Conservation (phyloP, 2,113 vertebrate genomes). For the Macroglossus sobrinus region DNA sequence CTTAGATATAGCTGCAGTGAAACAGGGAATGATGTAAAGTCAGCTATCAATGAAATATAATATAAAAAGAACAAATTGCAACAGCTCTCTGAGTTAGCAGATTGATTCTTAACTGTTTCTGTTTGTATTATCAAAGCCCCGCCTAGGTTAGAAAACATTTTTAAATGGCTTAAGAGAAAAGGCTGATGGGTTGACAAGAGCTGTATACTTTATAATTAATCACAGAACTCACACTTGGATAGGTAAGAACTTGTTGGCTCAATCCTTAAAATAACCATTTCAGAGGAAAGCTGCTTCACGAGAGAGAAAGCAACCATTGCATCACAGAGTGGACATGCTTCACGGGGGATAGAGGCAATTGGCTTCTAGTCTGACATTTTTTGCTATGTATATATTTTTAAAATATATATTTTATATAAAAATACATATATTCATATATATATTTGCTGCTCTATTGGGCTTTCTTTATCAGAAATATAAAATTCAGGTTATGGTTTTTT, state of each 20-base stretch:
- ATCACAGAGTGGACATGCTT: constrained; percentile 37
- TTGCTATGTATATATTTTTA: not conserved
- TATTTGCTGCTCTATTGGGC: not conserved
- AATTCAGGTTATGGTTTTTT: not conserved
- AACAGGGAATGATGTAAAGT: constrained; percentile 10
- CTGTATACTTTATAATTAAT: constrained; percentile 79
- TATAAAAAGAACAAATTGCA: not conserved
- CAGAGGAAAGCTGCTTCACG: constrained; percentile 68
- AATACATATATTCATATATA: no score
- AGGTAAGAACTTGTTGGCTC: constrained; percentile 77
- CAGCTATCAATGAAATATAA: constrained; percentile 35
- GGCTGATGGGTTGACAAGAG: constrained; percentile 72
- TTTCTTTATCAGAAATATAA: not conserved
- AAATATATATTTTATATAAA: no score
- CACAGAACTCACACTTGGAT: constrained; percentile 74
- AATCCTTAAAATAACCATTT: constrained; percentile 77
- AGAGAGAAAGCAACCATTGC: constrained; percentile 63
- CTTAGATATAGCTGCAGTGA: constrained; percentile 49
- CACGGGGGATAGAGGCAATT: constrained; percentile 9
- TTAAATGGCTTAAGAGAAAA: constrained; percentile 76
- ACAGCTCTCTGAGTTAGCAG: not conserved
- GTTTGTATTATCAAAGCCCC: constrained; percentile 15
- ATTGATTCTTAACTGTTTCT: constrained; percentile 36
- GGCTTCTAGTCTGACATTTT: constrained; percentile 10
- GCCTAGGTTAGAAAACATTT: constrained; percentile 62